Base-by-base conservation (phyloP, 2,888 invertebrate genomes). In the Euproctis similis region DNA sequence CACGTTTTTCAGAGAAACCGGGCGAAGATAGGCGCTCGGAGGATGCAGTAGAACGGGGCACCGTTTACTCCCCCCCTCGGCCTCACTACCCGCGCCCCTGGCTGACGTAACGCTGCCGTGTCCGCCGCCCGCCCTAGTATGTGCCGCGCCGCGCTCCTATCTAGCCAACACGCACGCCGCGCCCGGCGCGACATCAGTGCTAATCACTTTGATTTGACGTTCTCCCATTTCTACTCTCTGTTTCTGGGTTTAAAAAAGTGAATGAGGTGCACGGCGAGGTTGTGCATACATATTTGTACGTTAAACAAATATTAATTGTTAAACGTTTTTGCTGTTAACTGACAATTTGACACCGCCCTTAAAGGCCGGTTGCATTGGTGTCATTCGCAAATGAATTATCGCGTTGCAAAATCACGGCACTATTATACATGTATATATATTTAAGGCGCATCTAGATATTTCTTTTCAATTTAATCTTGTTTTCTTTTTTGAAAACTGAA, bases 71-170 rank as follows among this genome's bases (percentile, higher is more conserved):
- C 44, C 49, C 30, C 36, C 13, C 36, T 24, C 12, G 4, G 7
- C 12, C 11, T 43, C 46, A 34, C 33, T 9, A 50, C 54, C 56
- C 58, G 39, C 52, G 48, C 65, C 72, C 78, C 70, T 53, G 73
- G 72, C 80, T 84, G 80, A 82, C 85, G 80, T 82, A 85, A 84
- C 76, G 72, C 64, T 74, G 72, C 74, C 75, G 76, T 67, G 73
- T 63, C 68, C 68, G 53, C 65, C 65, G 73, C 77, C 78, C 76
- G 75, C 78, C 80, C 80, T 77, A 81, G 81, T 82, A 76, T 72
- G 77, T 70, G 70, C 71, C 77, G 76, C 77, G 82, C 75, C 82
- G 77, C 75, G 78, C 69, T 72, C 66, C 68, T 62, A 69, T 67
- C 60, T 73, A 66, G 73, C 70, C 57, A 62, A 52, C 62, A 63